Base-by-base conservation (phyloP, 2,888 invertebrate genomes). In the Erynnis tages region DNA sequence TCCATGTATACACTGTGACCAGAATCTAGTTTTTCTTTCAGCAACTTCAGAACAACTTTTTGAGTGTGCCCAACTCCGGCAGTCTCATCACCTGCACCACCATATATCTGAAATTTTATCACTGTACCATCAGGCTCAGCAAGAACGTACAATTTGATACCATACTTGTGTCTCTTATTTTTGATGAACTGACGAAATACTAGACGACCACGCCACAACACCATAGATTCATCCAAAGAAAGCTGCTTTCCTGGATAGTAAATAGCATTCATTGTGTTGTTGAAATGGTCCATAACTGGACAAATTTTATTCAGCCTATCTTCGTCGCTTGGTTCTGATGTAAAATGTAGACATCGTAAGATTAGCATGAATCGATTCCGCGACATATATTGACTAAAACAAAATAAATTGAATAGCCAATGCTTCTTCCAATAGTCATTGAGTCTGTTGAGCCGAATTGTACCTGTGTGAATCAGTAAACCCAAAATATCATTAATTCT, bases 131-230 rank as follows among this genome's bases (percentile, higher is more conserved):
- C 62, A 13, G 72, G 66, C 52, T 75, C 69, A 2, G 68, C 63
- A 2, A 79, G 57, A 13, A 71, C 63, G 55, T 79, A 74, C 0
- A 79, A 40, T 55, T 73, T 74, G 0, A 75, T 62, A 1, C 75
- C 74, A 58, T 73, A 69, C 56, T 72, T 76, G 32, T 74, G 70
- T 1, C 62, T 40, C 57, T 75, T 76, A 34, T 66, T 47, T 29
- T 53, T 57, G 7, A 54, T 54, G 23, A 35, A 54, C 65, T 57
- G 60, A n/a, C 45, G n/a, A 23, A 59, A 57, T 8, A 49, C 8
- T 2, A 57, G 4, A 7, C 55, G 27, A 2, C 74, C 75, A 10
- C 73, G 63, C 67, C 69, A 75, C 27, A 73, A 47, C 0, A 74
- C 63, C 68, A 74, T 66, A 0, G 63, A 60, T 38, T 74, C 69